These are phyloP conservation scores for Pocillopora damicornis DNA, from an alignment of 64 coral and sea anemone genomes.

Conservation along the genomic window DNA sequence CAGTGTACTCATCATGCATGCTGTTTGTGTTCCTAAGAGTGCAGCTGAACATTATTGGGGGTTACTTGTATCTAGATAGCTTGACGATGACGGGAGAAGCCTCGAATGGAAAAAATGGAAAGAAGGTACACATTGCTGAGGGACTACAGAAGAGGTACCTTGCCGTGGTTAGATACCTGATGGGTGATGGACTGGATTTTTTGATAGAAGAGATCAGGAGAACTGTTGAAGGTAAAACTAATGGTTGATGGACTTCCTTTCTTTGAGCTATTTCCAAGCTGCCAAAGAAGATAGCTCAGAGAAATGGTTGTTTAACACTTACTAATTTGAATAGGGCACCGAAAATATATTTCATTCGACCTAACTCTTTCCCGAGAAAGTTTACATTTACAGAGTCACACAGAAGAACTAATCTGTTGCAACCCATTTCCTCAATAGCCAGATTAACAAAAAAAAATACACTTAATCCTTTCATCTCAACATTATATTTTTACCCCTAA, in stretches of 20 bases:
- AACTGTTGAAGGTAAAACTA: slow-evolving; percentile 72
- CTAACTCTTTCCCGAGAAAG: too few relatives aligned
- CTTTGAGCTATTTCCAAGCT: background rate
- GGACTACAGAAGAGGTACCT: slow-evolving; percentile 84
- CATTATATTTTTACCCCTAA: too few relatives aligned
- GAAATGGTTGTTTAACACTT: too few relatives aligned
- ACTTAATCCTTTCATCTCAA: too few relatives aligned
- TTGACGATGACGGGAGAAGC: slow-evolving; percentile 20
- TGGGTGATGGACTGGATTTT: slow-evolving; percentile 70
- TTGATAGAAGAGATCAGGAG: slow-evolving; percentile 54
- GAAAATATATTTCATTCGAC: too few relatives aligned
- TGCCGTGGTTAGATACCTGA: slow-evolving; percentile 85
- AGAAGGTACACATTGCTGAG: slow-evolving; percentile 44
- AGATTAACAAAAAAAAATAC: too few relatives aligned
- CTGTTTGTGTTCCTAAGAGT: slow-evolving; percentile 94
- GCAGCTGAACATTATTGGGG: slow-evolving; percentile 92
- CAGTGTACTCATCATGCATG: slow-evolving; percentile 84
- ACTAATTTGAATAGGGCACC: too few relatives aligned
- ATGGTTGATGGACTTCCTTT: too few relatives aligned
- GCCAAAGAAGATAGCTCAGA: too few relatives aligned
- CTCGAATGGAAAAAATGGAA: slow-evolving; percentile 48
- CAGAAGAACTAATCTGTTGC: too few relatives aligned
- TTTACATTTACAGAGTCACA: too few relatives aligned
- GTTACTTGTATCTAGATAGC: slow-evolving; percentile 96
- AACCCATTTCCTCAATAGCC: too few relatives aligned